Conservation (phyloP, 2,888 invertebrate genomes). For the Cephus nigrinus region DNA sequence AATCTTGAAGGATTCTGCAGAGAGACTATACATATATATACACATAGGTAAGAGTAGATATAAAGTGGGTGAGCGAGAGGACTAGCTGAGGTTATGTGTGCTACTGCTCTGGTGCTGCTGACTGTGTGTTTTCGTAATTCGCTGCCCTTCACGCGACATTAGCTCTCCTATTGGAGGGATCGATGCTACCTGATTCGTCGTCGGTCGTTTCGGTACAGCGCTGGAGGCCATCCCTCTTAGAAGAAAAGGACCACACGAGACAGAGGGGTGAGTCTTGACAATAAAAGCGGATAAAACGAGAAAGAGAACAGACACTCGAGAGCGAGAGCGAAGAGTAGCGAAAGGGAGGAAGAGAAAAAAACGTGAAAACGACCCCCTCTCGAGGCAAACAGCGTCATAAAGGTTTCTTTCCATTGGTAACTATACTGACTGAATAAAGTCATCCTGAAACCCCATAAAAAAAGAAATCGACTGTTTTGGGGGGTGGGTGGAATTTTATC, state of each 20-base stretch:
- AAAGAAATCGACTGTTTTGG: not conserved
- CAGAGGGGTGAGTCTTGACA: constrained; percentile 14
- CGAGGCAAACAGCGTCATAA: constrained; percentile 57
- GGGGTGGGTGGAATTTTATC: constrained; percentile 27
- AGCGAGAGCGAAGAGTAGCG: constrained; percentile 13
- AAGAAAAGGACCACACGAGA: constrained; percentile 26
- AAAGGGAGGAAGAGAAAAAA: constrained; percentile 27
- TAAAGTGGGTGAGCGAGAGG: not conserved
- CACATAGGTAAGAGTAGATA: not conserved
- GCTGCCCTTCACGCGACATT: constrained; percentile 23
- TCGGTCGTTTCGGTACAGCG: not conserved
- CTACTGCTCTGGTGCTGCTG: constrained; percentile 30
- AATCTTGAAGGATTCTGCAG: not conserved
- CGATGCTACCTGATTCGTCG: not conserved
- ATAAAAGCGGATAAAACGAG: constrained; percentile 12
- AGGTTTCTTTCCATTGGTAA: constrained; percentile 44
- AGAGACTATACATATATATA: not conserved
- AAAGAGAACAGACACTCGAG: constrained; percentile 6
- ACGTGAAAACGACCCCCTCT: constrained; percentile 46
- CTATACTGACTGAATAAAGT: constrained; percentile 41
- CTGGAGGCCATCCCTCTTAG: constrained; percentile 2
- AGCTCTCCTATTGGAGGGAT: not conserved
- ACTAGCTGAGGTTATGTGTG: not conserved
- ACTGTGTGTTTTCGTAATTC: constrained; percentile 44
- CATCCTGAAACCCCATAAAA: constrained; percentile 9